Conservation (phyloP, 2,113 vertebrate genomes). For the Mastomys natalensis region DNA sequence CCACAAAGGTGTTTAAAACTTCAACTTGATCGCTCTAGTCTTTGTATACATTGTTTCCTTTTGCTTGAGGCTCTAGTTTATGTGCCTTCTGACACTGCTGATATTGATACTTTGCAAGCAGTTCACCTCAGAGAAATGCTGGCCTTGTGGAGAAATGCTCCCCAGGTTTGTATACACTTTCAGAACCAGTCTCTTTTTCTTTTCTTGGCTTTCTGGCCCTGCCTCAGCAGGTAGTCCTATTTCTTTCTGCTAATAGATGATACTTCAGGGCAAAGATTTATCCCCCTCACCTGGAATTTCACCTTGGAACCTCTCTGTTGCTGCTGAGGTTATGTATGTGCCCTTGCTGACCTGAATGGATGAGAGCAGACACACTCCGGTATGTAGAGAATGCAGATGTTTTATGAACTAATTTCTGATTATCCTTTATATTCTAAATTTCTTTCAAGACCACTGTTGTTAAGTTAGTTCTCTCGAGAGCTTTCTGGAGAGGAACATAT, state of each 20-base stretch:
- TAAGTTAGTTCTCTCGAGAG: not conserved
- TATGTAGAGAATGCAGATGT: not conserved
- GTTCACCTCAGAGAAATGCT: not conserved
- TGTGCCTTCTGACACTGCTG: not conserved
- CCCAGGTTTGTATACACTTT: not conserved
- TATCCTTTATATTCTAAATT: not conserved
- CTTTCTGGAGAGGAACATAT: not conserved
- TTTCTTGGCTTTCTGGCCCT: not conserved
- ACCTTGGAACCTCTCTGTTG: not conserved
- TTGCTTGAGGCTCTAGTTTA: not conserved
- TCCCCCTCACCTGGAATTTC: not conserved
- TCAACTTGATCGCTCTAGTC: not conserved
- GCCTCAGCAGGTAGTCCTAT: not conserved
- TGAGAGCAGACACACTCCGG: not conserved
- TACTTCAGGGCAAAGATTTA: not conserved
- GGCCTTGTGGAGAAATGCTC: no score
- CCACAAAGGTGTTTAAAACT: not conserved
- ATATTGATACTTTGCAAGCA: not conserved
- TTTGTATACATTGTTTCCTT: not conserved
- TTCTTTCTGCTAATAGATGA: not conserved
- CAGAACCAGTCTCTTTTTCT: not conserved
- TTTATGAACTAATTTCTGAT: not conserved
- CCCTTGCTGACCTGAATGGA: not conserved
- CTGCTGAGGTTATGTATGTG: not conserved
- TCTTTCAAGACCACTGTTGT: not conserved